Evolutionary conservation across 1,140 invertebrate genomes (phyloP).

Genomic region (Microplitis demolitor): DNA sequence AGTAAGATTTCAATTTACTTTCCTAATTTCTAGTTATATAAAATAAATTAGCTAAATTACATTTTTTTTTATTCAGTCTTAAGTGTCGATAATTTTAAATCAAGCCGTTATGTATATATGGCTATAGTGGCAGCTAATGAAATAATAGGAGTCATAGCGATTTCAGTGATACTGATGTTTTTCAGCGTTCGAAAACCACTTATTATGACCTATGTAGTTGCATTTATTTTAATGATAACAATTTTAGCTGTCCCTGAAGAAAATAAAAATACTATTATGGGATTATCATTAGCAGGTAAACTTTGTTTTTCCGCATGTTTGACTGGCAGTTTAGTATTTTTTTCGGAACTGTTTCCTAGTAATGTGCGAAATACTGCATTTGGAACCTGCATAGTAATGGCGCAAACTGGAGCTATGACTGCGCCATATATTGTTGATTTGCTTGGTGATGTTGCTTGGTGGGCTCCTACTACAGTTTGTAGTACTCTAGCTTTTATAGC

Average conservation of each 20-base stretch:
- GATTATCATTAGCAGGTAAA: constrained; percentile 65
- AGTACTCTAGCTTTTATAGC: no score
- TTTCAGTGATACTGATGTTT: constrained; percentile 51
- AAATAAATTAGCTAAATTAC: neutral
- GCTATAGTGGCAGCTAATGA: constrained; percentile 60
- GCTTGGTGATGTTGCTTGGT: no score
- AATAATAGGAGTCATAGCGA: constrained; percentile 41
- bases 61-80: constrained; percentile 46
- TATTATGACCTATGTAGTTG: neutral
- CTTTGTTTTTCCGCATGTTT: constrained; percentile 68
- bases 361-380: constrained; percentile 65
- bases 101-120: constrained; percentile 59
- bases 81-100: constrained; percentile 61
- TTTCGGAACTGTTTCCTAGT: constrained; percentile 68
- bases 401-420: constrained; percentile 67
- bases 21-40: no score
- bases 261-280: constrained; percentile 48
- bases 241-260: neutral
- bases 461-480: no score
- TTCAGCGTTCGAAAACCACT: constrained; percentile 57
- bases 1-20: constrained; percentile 32
- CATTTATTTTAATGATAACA: no score
- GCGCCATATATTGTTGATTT: constrained; percentile 62
- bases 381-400: constrained; percentile 66
- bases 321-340: constrained; percentile 68